Base-by-base conservation (phyloP, 2,797 vertebrate genomes). In the Clarias fuscus region DNA sequence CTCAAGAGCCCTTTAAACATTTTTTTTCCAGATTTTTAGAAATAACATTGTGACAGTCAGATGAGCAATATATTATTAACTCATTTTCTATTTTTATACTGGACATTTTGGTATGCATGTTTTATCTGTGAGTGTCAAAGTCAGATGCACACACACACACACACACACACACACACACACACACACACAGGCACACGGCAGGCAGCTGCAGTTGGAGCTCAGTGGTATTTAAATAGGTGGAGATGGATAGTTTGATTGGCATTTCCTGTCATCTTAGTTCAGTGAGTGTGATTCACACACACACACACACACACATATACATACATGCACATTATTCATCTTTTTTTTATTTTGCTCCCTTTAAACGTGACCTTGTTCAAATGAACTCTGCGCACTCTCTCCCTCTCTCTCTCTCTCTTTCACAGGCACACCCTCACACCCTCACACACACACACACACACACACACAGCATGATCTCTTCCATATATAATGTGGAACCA, bases 211-310 rank as follows among this genome's bases (percentile, higher is more conserved):
- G 7, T 64, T 48, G 37, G 59, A 56, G 72, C 71, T 76, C 83
- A 77, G 22, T 65, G 83, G 72, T 76, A 67, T 59, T 84, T 76
- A 84, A 43, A 84, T 72, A 48, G 72, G 83, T 18, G 61, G 61
- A 76, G 43, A 40, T 11, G n/a, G 72, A 65, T 4, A 7, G 24
- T 76, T 84, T 84, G 70, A 83, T 61, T 84, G 83, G 67, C 59
- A 76, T 17, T 40, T 75, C 37, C 83, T 76, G 43, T 67, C 71
- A 75, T 64, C 17, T 24, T 64, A 76, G 11, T 48, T 13, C 24
- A 53, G 40, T 8, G n/a, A 53, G 7, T 27, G 62, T 27, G 7
- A 72, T 20, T 62, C 56, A 85, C 68, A 78, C 81, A 87, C 27
- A 68, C 67, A 84, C 72, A 79, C 64, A 71, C 68, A 71, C 68